Base-by-base conservation (phyloP, 2,113 vertebrate genomes). In the Poeciliopsis retropinna region DNA sequence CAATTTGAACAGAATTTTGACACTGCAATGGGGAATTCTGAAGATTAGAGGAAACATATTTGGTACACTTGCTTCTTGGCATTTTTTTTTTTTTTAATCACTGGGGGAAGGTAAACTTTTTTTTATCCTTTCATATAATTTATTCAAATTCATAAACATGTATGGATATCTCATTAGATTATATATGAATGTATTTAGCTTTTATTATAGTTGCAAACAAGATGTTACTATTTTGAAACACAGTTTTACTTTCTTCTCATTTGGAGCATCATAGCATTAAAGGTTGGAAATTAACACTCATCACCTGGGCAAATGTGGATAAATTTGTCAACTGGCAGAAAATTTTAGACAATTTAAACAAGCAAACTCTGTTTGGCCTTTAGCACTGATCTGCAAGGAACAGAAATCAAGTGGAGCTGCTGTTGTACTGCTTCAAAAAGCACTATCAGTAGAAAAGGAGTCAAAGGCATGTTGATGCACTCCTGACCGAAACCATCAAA, bases 1-100 rank as follows among this genome's bases (percentile, higher is more conserved):
- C 78, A 57, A 60, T 90, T 87, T 87, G 80, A 92, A 91, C 91
- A 89, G 88, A 92, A 93, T 94, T 93, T 93, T 90, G 80, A 92
- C 92, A 93, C 87, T 87, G 86, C 90, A 89, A 82, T 79, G 32
- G 87, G 92, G 92, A 92, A 92, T 92, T 91, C 86, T 84, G 72
- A 72, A 88, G 89, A 93, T 93, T 93, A 94, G 92, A 93, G 82
- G 70, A 81, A 83, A 90, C 91, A 85, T 91, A 91, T 93, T 92
- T 91, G 86, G 85, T 90, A 87, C 85, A 87, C 82, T 92, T 87
- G 70, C 82, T 89, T 92, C 82, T 86, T 93, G 91, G 89, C 85
- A 67, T 34, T 32, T 6, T 6, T 32, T 32, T 9, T 90, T 90
- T 79, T 90, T 90, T 79, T 25, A 54, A 70, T 77, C 51, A 12